Conservation (phyloP, 2,888 invertebrate genomes). For the Eupithecia dodoneata region DNA sequence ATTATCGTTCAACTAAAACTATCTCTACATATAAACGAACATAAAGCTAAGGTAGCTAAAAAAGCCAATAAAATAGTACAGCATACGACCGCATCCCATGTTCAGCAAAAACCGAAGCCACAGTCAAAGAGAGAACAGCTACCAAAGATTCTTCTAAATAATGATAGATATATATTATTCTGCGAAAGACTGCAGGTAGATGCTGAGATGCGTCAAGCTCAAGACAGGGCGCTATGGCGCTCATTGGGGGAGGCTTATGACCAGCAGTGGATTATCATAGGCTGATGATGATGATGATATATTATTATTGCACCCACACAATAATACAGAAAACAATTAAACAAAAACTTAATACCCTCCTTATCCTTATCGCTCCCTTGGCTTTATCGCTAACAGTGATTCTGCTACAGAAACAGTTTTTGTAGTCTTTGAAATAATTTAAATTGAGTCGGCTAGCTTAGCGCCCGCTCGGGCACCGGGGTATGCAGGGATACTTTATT, state of each 20-base stretch:
- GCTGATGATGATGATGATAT: too few species aligned
- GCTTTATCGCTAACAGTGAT: too few species aligned
- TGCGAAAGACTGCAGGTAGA: too few species aligned
- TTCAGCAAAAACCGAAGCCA: constrained; percentile 42
- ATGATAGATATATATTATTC: neutral
- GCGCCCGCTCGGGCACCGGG: neutral
- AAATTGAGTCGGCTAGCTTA: neutral
- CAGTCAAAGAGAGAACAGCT: constrained; percentile 15
- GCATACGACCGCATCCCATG: constrained; percentile 40
- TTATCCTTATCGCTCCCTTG: too few species aligned
- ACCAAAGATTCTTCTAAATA: neutral
- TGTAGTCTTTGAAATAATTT: neutral
- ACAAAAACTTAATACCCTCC: too few species aligned
- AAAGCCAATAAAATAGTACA: constrained; percentile 39
- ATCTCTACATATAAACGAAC: constrained; percentile 30
- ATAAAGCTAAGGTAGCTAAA: constrained; percentile 35
- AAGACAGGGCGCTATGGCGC: too few species aligned
- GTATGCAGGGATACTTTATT: neutral
- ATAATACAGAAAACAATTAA: too few species aligned
- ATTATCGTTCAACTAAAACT: constrained; percentile 9
- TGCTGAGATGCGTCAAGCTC: too few species aligned
- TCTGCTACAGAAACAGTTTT: neutral
- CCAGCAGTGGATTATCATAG: too few species aligned
- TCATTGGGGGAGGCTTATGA: too few species aligned
- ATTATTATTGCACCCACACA: too few species aligned